Evolutionary conservation across 2,888 invertebrate genomes (phyloP), one percentile per base, ranked within the genome.

Genomic region (Clunio marinus): DNA sequence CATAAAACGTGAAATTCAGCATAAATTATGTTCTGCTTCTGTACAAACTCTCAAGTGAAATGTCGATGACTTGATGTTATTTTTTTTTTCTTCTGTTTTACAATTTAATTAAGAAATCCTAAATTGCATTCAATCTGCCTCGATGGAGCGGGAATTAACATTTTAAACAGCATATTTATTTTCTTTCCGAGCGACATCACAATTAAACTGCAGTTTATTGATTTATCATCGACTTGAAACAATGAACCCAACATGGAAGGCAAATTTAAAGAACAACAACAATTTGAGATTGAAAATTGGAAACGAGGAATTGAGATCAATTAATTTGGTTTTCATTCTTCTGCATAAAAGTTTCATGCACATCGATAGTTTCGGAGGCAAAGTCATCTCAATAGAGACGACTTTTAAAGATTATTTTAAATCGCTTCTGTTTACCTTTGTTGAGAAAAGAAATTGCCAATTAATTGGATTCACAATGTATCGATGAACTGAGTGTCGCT

Each of bases 1-100:
- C 62, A 62, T 62, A 41, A 62, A 62, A 62, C 62, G 60, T 60
- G 37, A 60, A 60, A 37, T 22, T 37, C 15, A 62, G 41, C 62
- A 62, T 62, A 41, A 62, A n/a, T 62, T 62, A 32, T 60, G 1
- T 35, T n/a, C n/a, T 35, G 27, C 20, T 37, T 41, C 25, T 55
- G 55, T 15, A 41, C 32, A 7, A 4, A 7, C 32, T 32, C 32
- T 32, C 32, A 32, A 4, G n/a, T n/a, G n/a, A 32, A 32, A 32
- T 32, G 32, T 32, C 32, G 10, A 32, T 32, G 32, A 32, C 32
- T 32, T 10, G 32, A 32, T 32, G 32, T 41, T 3, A 32, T 8
- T 32, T 8, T 32, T 8, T 32, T 32, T 32, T 7, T 8, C 32
- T 8, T 32, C 32, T 32, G 32, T 7, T 32, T 32, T 8, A 59